Base-by-base conservation (phyloP, 1,140 invertebrate genomes). In the Trinorchestia longiramus region DNA sequence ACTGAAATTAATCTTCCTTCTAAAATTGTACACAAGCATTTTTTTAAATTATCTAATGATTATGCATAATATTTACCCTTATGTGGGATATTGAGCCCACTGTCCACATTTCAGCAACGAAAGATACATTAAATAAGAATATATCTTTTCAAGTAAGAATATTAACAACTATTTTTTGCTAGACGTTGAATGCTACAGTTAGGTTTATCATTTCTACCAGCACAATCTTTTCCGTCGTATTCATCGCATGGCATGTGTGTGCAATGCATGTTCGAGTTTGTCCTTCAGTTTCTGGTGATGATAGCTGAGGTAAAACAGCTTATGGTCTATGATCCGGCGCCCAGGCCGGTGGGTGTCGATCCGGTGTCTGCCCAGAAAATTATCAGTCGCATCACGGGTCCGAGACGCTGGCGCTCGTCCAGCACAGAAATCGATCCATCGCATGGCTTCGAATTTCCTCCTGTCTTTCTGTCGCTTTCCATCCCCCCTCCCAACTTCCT, bases 361-460 rank as follows among this genome's bases (percentile, higher is more conserved):
- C 62, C 62, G 62, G 62, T 77, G 62, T 77, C 62, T 77, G 62
- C 62, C 62, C 62, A 77, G 62, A 77, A 77, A 90, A 90, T 90
- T 90, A 90, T 90, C 88, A 90, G 88, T 90, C 88, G 43, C 88
- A 90, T 90, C 88, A 90, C 41, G 43, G 88, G 41, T 15, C 88
- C 88, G 88, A 90, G 41, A 43, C n/a, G 88, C 88, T 90, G 88
- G 88, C 88, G n/a, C 88, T 90, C 88, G 88, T 90, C 88, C 88
- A 90, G 88, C 88, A 41, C 88, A 90, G 88, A 90, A 90, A 90
- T 90, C 88, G 88, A 90, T 90, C 88, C 88, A 90, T 90, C 88
- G 88, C 88, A 90, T 42, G 43, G n/a, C 88, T 90, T 42, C 88
- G 88, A 90, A 90, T 90, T 90, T 90, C 88, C 88, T 43, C 88